A percentile compares a stretch with the other conserved stretches of the same genome.
Evolutionary conservation across 2,113 vertebrate species (phyloP).

Genomic region (Ursus arctos): DNA sequence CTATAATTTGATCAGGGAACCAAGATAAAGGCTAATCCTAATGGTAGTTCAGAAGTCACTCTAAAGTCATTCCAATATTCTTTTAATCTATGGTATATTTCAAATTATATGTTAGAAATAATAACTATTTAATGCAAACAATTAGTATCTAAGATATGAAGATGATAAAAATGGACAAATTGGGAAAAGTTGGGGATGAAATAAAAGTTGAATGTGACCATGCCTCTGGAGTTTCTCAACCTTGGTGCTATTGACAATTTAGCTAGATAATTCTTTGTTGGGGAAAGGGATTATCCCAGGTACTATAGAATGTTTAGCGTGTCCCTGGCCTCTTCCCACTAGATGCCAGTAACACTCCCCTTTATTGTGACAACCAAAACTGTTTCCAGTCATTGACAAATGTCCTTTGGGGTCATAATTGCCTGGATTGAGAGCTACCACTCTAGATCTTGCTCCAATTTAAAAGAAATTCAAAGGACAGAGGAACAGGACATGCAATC

Average conservation of each 20-base stretch:
- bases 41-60: conserved; percentile 19
- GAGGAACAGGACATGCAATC: neutral
- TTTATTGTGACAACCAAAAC: neutral
- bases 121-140: conserved; percentile 8
- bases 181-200: neutral
- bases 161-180: conserved; percentile 35
- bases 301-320: neutral
- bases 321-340: neutral
- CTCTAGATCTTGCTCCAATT: neutral
- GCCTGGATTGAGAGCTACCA: neutral
- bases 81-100: neutral
- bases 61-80: neutral
- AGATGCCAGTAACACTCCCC: neutral
- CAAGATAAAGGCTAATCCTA: conserved; percentile 35
- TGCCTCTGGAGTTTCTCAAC: neutral
- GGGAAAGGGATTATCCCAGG: neutral
- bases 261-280: neutral
- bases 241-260: neutral
- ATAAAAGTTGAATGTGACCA: neutral
- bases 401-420: neutral
- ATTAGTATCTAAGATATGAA: conserved; percentile 40
- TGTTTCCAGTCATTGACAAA: neutral
- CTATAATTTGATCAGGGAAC: conserved; percentile 1
- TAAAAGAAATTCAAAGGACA: neutral
- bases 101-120: conserved; percentile 47